Conservation (phyloP, 2,888 invertebrate species). For the Aricia artaxerxes region DNA sequence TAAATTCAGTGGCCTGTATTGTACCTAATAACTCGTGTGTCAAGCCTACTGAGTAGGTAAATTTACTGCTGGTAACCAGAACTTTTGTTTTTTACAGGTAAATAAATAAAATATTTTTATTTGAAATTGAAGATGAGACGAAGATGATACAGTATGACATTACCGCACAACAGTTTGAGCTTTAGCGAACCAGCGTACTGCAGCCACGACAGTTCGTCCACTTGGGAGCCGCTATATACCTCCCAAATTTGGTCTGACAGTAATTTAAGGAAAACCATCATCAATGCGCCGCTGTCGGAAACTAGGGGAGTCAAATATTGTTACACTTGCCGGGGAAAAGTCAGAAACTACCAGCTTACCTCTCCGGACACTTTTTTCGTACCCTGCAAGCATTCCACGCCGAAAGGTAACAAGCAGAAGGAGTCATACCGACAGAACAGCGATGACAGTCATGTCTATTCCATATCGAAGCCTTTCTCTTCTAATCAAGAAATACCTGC, state of each 20-base stretch:
- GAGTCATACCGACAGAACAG: constrained; percentile 8
- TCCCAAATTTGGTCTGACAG: constrained; percentile 70
- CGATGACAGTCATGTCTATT: neutral
- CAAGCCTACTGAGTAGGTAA: neutral
- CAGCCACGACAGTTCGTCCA: constrained; percentile 53
- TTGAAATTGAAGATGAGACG: constrained; percentile 40
- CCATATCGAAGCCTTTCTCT: neutral
- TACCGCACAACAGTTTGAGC: constrained; percentile 52
- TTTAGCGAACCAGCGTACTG: constrained; percentile 50
- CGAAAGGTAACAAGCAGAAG: constrained; percentile 49
- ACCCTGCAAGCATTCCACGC: constrained; percentile 69
- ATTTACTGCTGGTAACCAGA: neutral
- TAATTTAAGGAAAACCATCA: constrained; percentile 58
- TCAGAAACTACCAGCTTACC: constrained; percentile 70
- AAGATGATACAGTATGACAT: constrained; percentile 55
- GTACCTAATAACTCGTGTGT: neutral
- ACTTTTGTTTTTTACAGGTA: constrained; percentile 48
- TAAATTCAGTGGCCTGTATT: neutral
- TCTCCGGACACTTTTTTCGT: constrained; percentile 55
- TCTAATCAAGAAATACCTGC: constrained; percentile 1
- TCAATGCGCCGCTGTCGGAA: constrained; percentile 55
- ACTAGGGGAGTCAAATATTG: constrained; percentile 63
- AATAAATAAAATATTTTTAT: constrained; percentile 38
- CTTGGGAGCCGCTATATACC: constrained; percentile 67
- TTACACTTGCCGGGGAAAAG: constrained; percentile 70